phyloP scores from a whole-genome alignment of 2,113 vertebrate genomes.

The Phalacrocorax aristotelis region DNA sequence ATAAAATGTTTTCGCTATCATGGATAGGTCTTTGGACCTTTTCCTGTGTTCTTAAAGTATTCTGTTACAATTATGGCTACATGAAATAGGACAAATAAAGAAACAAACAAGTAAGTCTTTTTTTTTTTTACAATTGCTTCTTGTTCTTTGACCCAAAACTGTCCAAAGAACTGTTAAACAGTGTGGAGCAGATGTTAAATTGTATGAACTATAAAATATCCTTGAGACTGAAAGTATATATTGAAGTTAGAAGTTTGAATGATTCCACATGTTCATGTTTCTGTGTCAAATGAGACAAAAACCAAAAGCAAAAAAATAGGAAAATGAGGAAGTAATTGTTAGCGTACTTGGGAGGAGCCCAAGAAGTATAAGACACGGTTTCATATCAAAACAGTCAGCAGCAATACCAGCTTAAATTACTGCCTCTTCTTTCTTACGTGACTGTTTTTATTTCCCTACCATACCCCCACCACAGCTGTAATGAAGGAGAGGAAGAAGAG shows the following conservation, averaged over 20 bases:
- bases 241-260: not conserved
- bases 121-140: not conserved
- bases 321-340: not conserved
- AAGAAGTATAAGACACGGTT: not conserved
- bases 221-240: not conserved
- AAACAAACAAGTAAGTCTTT: not conserved
- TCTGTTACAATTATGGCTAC: not conserved
- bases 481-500: not conserved
- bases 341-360: not conserved
- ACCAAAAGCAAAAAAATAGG: not conserved
- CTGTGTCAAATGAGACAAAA: not conserved
- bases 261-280: not conserved
- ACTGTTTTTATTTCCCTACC: not conserved
- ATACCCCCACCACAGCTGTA: accelerated
- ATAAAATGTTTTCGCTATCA: not conserved
- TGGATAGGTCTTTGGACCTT: not conserved
- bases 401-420: not conserved
- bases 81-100: not conserved
- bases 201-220: not conserved
- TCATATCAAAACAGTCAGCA: not conserved
- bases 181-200: not conserved
- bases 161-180: not conserved
- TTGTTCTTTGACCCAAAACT: not conserved
- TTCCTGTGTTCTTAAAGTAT: not conserved
- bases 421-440: not conserved